phyloP scores from a whole-genome alignment of 1,140 invertebrate species.

The Anthonomus grandis region DNA sequence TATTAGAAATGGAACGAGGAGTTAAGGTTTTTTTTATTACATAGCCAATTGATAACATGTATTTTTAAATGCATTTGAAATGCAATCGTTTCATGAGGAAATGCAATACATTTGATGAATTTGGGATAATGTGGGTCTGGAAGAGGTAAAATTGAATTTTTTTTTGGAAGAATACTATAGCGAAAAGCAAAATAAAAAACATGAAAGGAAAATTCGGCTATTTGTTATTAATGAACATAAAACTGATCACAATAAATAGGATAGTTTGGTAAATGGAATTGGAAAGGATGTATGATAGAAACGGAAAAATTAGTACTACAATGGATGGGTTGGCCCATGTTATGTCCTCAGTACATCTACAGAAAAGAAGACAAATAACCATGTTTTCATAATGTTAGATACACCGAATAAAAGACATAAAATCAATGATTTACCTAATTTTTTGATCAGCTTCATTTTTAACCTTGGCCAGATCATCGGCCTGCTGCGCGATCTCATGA shows the following conservation, averaged over 20 bases:
- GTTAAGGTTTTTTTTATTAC: constrained; percentile 17
- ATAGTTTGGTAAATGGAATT: constrained; percentile 39
- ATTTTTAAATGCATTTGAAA: too few species aligned
- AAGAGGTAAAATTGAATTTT: too few species aligned
- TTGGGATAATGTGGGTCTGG: too few species aligned
- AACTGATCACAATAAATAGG: constrained; percentile 36
- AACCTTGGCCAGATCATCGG: constrained; percentile 33
- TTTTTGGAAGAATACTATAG: too few species aligned
- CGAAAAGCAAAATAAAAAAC: too few species aligned
- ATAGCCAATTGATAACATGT: too few species aligned
- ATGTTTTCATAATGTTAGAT: not conserved
- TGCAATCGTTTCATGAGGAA: too few species aligned
- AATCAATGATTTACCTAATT: constrained; percentile 38
- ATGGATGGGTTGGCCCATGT: constrained; percentile 31
- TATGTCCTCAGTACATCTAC: constrained; percentile 36
- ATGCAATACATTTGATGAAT: too few species aligned
- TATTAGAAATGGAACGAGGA: constrained; percentile 31
- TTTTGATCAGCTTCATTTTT: constrained; percentile 43
- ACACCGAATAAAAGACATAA: constrained; percentile 11
- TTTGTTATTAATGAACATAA: constrained; percentile 25
- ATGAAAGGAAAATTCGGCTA: too few species aligned
- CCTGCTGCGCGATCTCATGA: constrained; percentile 44
- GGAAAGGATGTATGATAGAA: constrained; percentile 44
- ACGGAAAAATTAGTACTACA: constrained; percentile 41
- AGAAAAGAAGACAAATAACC: constrained; percentile 21